phyloP scores from a whole-genome alignment of 2,888 invertebrate species.

The Brachyptera risi region DNA sequence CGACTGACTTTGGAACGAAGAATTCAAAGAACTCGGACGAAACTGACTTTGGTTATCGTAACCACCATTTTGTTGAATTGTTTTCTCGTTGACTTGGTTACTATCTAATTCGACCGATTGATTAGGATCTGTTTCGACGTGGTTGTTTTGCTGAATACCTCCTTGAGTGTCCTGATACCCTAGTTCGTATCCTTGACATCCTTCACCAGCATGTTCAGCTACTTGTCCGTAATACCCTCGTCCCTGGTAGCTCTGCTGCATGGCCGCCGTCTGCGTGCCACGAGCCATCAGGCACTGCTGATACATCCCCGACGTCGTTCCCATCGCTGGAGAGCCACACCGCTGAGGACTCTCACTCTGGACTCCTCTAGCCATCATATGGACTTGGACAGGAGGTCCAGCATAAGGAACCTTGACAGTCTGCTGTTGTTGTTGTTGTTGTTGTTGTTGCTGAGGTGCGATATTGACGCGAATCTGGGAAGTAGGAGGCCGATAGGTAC shows the following conservation, averaged over 20 bases:
- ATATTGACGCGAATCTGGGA: constrained; percentile 35
- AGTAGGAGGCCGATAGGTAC: constrained; percentile 31
- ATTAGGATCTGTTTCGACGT: neutral
- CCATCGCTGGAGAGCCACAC: constrained; percentile 15
- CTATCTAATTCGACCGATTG: neutral
- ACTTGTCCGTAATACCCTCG: constrained; percentile 9
- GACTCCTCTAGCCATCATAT: constrained; percentile 37
- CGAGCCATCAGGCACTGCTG: constrained; percentile 37
- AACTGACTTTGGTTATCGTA: neutral
- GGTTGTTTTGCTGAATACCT: constrained; percentile 1
- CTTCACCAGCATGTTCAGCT: neutral
- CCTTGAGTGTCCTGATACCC: neutral
- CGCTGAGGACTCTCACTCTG: constrained; percentile 31
- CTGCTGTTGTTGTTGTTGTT: no score
- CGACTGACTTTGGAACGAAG: constrained; percentile 39
- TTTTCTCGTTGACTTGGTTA: neutral
- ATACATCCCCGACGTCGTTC: no score
- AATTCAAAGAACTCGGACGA: constrained; percentile 24
- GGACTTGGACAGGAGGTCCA: constrained; percentile 44
- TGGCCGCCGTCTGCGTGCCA: constrained; percentile 36
- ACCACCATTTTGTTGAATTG: neutral
- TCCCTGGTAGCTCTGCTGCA: constrained; percentile 5
- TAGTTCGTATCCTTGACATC: neutral
- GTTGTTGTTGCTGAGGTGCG: constrained; percentile 45
- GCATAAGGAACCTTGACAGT: constrained; percentile 47